These are phyloP conservation scores for Zele albiditarsus DNA, from an alignment of 2,888 invertebrate genomes.

Conservation along the genomic window DNA sequence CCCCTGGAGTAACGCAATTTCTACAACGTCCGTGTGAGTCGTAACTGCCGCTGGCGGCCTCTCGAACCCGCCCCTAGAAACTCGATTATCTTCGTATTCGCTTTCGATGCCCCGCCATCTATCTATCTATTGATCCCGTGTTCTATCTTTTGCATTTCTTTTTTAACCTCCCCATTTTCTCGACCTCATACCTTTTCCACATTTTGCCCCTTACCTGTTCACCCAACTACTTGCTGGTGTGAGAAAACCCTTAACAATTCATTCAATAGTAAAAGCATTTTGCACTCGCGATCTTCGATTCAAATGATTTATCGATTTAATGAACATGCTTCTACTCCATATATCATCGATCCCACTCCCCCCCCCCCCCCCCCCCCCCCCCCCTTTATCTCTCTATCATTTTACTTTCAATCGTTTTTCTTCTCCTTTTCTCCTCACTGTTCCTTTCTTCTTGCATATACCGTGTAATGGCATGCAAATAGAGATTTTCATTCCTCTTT, in stretches of 20 bases:
- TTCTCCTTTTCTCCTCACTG: background rate
- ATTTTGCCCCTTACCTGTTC: slow-evolving; percentile 13
- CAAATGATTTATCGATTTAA: slow-evolving; percentile 32
- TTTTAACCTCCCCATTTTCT: slow-evolving; percentile 31
- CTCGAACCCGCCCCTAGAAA: slow-evolving; percentile 42
- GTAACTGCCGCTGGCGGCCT: slow-evolving; percentile 50
- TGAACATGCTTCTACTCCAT: slow-evolving; percentile 1
- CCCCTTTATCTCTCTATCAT: slow-evolving; percentile 20
- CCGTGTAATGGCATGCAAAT: background rate
- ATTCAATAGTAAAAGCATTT: slow-evolving; percentile 49
- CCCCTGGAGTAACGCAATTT: slow-evolving; percentile 42
- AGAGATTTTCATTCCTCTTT: background rate
- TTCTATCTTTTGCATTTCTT: slow-evolving; percentile 25
- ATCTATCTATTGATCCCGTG: slow-evolving; percentile 19
- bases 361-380: background rate
- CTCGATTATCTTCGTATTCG: slow-evolving; percentile 52
- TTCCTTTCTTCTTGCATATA: background rate
- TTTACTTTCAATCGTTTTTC: slow-evolving; percentile 37
- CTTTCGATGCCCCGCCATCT: slow-evolving; percentile 17
- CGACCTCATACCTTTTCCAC: background rate
- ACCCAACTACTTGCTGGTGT: slow-evolving; percentile 19
- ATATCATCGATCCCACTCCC: background rate
- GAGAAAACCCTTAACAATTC: slow-evolving; percentile 40
- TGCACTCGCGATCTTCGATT: slow-evolving; percentile 35
- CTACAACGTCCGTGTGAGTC: slow-evolving; percentile 41